Evolutionary conservation across 2,888 invertebrate genomes (phyloP), one percentile per base, ranked within the genome.

Genomic region (Boloria selene): DNA sequence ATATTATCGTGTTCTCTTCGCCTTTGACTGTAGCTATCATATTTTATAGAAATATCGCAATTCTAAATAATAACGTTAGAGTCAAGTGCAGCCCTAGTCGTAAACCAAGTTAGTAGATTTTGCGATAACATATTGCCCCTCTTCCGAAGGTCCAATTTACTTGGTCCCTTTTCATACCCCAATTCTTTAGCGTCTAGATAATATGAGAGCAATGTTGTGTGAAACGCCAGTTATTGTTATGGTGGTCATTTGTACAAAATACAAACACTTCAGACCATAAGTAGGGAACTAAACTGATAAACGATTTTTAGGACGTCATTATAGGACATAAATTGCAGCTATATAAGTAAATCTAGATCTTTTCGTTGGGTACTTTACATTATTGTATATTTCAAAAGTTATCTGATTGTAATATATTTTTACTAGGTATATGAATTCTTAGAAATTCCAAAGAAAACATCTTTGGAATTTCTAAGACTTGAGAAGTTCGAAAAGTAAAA

Each of bases 161-260:
- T 67, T 65, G 54, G 63, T 58, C 69, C 69, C 52, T 64, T 66
- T 67, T 67, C 61, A 64, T 65, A 61, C 58, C 45, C 62, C 54
- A 70, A 67, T 70, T 70, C 64, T 66, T 66, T 56, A 66, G 38
- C 62, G 54, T 26, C 61, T 47, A 53, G 62, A 64, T 69, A 69
- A 69, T 65, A 69, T 59, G 69, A 52, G 62, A 49, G 59, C 51
- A 70, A 67, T 70, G 69, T 67, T 62, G 69, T 58, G 67, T 67
- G 47, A 70, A 67, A 61, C 10, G 45, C 13, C 14, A 42, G 59
- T 45, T 59, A 59, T 61, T 60, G 67, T 69, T 69, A 62, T 53
- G 18, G 61, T 64, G 67, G 61, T 55, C 59, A 62, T 61, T 64
- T 62, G 64, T 45, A 49, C 14, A 45, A 38, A 59, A 59, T 31